Base-by-base conservation (phyloP, 1,140 invertebrate genomes). In the honey bee (Apis mellifera) region DNA sequence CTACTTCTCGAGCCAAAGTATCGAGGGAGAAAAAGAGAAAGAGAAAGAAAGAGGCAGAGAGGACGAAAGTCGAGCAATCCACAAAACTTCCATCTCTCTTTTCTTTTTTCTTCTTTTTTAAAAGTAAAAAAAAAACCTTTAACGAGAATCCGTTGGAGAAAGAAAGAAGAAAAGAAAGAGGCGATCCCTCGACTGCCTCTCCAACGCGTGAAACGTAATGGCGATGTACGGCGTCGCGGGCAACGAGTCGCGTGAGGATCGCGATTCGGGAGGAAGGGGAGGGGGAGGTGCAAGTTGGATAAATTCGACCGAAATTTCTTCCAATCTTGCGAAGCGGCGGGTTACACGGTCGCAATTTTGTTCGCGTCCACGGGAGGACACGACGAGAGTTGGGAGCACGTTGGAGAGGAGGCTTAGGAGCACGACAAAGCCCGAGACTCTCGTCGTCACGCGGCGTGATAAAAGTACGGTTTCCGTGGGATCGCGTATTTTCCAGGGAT, bases 401-500 rank as follows among this genome's bases (percentile, higher is more conserved):
- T 42, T 42, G 32, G 32, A 32, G 2, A 9, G 0, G 52, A 74
- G 79, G 79, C 79, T 82, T 82, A 82, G 21, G 70, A 54, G 15
- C n/a, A 8, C 77, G 82, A 66, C 76, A 72, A 75, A 84, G 42
- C 4, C 21, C 17, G 7, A 5, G 21, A 59, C 62, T 59, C 72
- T 75, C 32, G 72, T 59, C 52, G 72, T 59, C 62, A 32, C 55
- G 73, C 73, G 48, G 55, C 11, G 64, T 76, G 79, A 82, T 77
- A 76, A 76, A 82, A 62, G 54, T 23, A 77, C 65, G 55, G 23
- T 74, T 80, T 26, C 32, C 78, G 59, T 23, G 26, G 73, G 52
- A 74, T 65, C 73, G 64, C 57, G 79, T 69, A 82, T 78, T 77
- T 77, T 48, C 57, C 42, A 70, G 65, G 80, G 80, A 82, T 82